Percentiles rank a stretch among this genome's conserved stretches.
phyloP scores from a whole-genome alignment of 2,797 vertebrate genomes.

The Lithobates sylvaticus region DNA sequence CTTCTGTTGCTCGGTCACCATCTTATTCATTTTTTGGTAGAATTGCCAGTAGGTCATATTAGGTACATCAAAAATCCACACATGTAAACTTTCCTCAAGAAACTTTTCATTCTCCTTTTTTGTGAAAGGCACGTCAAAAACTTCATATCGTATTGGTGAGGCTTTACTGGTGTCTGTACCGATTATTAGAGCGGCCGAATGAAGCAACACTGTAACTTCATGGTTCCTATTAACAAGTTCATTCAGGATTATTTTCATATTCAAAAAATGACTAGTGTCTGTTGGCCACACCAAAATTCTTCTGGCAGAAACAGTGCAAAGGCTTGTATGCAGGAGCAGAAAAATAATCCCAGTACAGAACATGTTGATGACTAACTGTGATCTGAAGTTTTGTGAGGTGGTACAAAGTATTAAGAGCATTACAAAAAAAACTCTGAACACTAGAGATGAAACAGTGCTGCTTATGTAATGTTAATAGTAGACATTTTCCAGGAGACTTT shows the following conservation, averaged over 20 bases:
- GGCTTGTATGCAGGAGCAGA: conserved; percentile 29
- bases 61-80: conserved; percentile 69
- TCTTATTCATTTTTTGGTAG: neutral
- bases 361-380: conserved; percentile 18
- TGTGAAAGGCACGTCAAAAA: conserved; percentile 27
- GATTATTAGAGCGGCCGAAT: conserved; percentile 21
- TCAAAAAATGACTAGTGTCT: conserved; percentile 67
- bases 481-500: neutral
- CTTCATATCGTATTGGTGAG: conserved; percentile 31
- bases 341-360: neutral
- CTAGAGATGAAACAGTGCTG: neutral
- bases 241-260: conserved; percentile 61
- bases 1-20: neutral
- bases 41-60: conserved; percentile 63
- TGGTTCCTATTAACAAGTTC: conserved; percentile 56
- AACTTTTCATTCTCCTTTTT: neutral
- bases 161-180: neutral
- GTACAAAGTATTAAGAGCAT: neutral
- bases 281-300: conserved; percentile 67
- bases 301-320: conserved; percentile 46
- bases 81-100: conserved; percentile 61
- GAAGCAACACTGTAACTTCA: conserved; percentile 49
- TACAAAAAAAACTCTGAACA: neutral
- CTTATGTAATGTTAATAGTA: neutral
- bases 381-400: neutral